Base-by-base conservation (phyloP, 1,140 invertebrate species). In the Nebria ingens region DNA sequence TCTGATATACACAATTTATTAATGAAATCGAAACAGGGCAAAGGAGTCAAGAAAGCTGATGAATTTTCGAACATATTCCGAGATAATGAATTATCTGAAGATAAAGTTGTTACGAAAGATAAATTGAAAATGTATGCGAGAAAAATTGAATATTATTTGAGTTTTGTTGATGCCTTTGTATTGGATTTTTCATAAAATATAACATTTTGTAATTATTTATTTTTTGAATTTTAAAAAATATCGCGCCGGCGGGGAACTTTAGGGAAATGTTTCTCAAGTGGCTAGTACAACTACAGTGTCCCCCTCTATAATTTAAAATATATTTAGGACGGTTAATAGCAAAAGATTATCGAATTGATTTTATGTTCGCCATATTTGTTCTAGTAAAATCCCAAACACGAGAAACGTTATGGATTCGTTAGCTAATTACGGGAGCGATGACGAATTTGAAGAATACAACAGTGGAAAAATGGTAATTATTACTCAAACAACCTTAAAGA, bases 1-100 rank as follows among this genome's bases (percentile, higher is more conserved):
- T 51, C 50, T 21, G 50, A 51, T 17, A 21, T 51, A 11, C 15
- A 51, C 21, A 51, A 51, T 19, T 11, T 51, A 20, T 51, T 51
- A 12, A 3, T 13, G 13, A 21, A 13, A 17, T 49, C 19, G 19
- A 49, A 49, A 49, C 12, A 29, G 13, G 25, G 13, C 13, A 29
- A 29, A 29, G 4, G 13, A 29, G 13, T 6, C 25, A 4, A 4
- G 25, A 29, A 6, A 13, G 25, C 4, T 29, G 13, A 29, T 29
- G 25, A 29, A 13, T 29, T 29, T 29, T 29, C 13, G 4, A 29
- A 29, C 4, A 29, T 4, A 13, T 29, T 29, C 13, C 25, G 13
- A 29, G 25, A 29, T 29, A 29, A 29, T 29, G 25, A 6, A 29
- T 6, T 29, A 29, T 13, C 25, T 6, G 13, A 4, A 6, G 25